phyloP scores from a whole-genome alignment of 2,113 vertebrate species.

The Nettapus auritus region DNA sequence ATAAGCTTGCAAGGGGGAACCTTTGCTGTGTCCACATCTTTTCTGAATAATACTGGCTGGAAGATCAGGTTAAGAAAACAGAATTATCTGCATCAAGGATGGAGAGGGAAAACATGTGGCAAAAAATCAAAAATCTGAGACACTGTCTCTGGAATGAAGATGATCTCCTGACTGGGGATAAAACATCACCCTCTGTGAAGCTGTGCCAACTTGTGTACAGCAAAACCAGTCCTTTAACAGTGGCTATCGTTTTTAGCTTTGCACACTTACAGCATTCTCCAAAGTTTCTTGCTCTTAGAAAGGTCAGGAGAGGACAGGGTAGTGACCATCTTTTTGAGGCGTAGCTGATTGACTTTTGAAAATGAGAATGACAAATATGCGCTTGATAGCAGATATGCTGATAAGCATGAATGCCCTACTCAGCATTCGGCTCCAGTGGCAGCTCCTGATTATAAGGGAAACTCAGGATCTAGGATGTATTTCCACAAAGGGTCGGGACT shows the following conservation, averaged over 20 bases:
- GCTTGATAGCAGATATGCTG: constrained; percentile 51
- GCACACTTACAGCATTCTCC: not conserved
- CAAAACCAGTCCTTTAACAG: not conserved
- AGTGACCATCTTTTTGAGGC: not conserved
- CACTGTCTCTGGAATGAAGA: constrained; percentile 52
- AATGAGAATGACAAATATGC: constrained; percentile 62
- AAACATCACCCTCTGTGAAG: constrained; percentile 15
- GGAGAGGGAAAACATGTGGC: constrained; percentile 57
- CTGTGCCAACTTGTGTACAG: not conserved
- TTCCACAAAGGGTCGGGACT: not conserved
- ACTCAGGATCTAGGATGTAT: not conserved
- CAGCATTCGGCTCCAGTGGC: constrained; percentile 18
- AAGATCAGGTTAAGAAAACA: constrained; percentile 68
- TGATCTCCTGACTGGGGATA: constrained; percentile 10
- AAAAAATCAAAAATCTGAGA: constrained; percentile 69
- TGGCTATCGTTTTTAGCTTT: not conserved
- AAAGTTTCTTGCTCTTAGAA: not conserved
- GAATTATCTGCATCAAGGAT: constrained; percentile 54
- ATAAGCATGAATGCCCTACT: constrained; percentile 37
- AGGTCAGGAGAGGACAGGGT: constrained; percentile 12
- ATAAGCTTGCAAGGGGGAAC: constrained; percentile 26
- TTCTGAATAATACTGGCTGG: constrained; percentile 41
- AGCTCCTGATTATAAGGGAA: constrained; percentile 19
- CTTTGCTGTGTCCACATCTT: constrained; percentile 44
- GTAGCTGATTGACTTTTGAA: constrained; percentile 39